These are phyloP conservation scores for Microtus pennsylvanicus DNA, from an alignment of 2,113 vertebrate genomes.

Conservation along the genomic window DNA sequence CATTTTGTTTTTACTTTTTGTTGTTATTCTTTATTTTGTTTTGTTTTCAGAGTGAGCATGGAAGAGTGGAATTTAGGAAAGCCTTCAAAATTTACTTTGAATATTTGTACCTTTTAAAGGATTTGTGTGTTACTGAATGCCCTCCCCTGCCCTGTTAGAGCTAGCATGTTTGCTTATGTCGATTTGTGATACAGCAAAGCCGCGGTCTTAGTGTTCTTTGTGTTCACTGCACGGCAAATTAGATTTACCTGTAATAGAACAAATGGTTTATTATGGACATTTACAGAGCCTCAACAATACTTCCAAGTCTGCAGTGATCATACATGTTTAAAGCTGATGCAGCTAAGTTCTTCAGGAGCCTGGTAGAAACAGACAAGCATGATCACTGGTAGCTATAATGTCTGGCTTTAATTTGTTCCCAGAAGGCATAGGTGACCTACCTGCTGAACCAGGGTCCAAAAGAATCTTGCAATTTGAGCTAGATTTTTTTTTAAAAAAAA, in stretches of 20 bases:
- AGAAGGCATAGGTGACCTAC: background rate
- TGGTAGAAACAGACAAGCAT: background rate
- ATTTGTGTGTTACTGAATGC: background rate
- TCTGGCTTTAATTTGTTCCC: background rate
- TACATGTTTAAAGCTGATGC: background rate
- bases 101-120: background rate
- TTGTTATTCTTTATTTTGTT: background rate
- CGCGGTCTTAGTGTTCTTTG: background rate
- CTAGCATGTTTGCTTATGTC: background rate
- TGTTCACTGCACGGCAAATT: background rate
- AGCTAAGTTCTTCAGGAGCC: background rate
- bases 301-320: background rate
- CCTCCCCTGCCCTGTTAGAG: background rate
- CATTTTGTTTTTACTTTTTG: background rate
- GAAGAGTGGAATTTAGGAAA: background rate
- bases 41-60: background rate
- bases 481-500: background rate
- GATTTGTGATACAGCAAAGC: background rate
- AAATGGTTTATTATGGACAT: background rate
- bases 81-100: background rate
- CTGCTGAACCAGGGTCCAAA: background rate
- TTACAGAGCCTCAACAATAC: slow-evolving; percentile 28
- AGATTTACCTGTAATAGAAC: background rate
- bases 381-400: background rate
- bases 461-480: background rate